A percentile compares a stretch with the other conserved stretches of the same genome.
Conservation (phyloP, 1,140 invertebrate genomes). For the Elymnias hypermnestra region DNA sequence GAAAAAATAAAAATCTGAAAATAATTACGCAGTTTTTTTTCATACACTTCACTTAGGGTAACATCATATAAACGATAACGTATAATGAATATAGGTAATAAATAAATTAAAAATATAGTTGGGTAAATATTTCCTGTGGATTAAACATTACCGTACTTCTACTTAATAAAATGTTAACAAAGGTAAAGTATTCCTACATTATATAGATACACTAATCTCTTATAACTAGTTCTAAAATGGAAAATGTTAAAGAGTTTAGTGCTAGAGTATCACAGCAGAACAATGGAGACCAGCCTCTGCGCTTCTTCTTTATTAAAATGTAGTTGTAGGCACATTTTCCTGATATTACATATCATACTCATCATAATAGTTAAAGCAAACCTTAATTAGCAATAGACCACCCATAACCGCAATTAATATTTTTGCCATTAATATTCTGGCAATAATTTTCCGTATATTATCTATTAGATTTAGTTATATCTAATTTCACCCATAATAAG, state of each 20-base stretch:
- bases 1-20: slow-evolving; percentile 76
- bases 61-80: slow-evolving; percentile 60
- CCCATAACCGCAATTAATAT: no score
- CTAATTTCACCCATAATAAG: no score
- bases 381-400: no score
- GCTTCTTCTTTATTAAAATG: slow-evolving; percentile 8
- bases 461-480: no score
- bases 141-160: slow-evolving; percentile 55
- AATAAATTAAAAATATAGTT: slow-evolving; percentile 58
- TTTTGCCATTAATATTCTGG: no score
- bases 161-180: slow-evolving; percentile 64
- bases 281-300: slow-evolving; percentile 42
- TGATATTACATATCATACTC: no score
- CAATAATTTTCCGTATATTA: no score
- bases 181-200: slow-evolving; percentile 52
- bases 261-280: slow-evolving; percentile 70
- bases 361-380: no score
- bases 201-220: slow-evolving; percentile 66
- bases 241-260: slow-evolving; percentile 62
- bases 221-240: slow-evolving; percentile 66
- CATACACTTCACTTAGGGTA: slow-evolving; percentile 66
- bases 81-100: slow-evolving; percentile 60
- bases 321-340: slow-evolving; percentile 2
- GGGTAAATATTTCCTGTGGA: slow-evolving; percentile 58
- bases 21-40: slow-evolving; percentile 73